Percentiles rank a stretch among this genome's conserved stretches.
phyloP scores from a whole-genome alignment of 2,888 invertebrate genomes.

The Coremacera marginata region DNA sequence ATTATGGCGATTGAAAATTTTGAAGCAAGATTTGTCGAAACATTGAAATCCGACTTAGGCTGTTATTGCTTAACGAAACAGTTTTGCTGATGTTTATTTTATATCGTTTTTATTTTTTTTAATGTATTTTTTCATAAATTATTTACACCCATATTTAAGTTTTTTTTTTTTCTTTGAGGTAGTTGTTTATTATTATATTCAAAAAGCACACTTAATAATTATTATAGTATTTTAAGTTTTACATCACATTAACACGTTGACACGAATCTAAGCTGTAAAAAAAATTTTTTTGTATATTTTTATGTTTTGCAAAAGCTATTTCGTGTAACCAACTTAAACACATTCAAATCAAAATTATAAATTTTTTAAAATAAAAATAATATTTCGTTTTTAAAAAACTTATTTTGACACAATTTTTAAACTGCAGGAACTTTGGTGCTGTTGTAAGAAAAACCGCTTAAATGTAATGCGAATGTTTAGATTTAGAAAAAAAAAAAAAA shows the following conservation, averaged over 20 bases:
- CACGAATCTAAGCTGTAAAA: constrained; percentile 37
- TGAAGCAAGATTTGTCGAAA: too few relatives aligned
- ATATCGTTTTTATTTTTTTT: too few relatives aligned
- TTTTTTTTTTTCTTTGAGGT: constrained; percentile 40
- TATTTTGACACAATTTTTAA: background rate
- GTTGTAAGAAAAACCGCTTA: background rate
- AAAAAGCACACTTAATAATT: too few relatives aligned
- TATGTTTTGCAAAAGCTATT: background rate
- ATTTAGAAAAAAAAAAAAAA: background rate
- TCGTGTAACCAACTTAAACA: background rate
- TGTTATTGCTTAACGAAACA: too few relatives aligned
- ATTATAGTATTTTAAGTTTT: too few relatives aligned
- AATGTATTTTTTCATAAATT: background rate
- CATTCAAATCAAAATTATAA: background rate
- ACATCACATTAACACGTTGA: too few relatives aligned
- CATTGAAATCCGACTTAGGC: too few relatives aligned
- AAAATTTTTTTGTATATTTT: constrained; percentile 37
- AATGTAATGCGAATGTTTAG: background rate
- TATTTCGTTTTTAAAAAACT: too few relatives aligned
- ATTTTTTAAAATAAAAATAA: background rate
- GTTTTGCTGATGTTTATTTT: too few relatives aligned
- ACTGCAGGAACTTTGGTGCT: background rate
- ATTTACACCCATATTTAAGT: constrained; percentile 34
- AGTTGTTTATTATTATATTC: too few relatives aligned
- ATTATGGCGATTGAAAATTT: too few relatives aligned